phyloP scores from a whole-genome alignment of 2,113 vertebrate genomes.

The Heloderma charlesbogerti region DNA sequence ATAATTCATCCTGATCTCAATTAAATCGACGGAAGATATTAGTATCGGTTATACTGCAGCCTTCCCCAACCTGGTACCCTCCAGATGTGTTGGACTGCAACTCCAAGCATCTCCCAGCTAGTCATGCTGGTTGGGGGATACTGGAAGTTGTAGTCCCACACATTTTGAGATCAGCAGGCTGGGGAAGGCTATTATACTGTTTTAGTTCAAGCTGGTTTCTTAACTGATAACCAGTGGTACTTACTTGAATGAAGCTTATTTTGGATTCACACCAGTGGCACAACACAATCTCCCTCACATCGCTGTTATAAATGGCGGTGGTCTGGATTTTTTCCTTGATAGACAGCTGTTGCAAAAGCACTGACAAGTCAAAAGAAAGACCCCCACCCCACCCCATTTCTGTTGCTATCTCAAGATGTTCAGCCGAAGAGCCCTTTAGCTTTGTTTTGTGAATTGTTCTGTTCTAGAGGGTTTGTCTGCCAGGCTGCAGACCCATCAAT shows the following conservation, averaged over 20 bases:
- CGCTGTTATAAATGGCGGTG: background rate
- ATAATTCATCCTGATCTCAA: background rate
- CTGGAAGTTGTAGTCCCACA: too few species aligned
- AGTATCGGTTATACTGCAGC: background rate
- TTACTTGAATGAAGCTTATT: background rate
- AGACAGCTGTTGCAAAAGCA: conserved; percentile 36
- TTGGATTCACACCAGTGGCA: background rate
- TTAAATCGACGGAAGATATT: background rate
- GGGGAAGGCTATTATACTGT: background rate
- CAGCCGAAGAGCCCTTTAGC: conserved; percentile 56
- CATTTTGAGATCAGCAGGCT: too few species aligned
- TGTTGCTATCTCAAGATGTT: conserved; percentile 73
- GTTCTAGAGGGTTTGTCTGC: conserved; percentile 76
- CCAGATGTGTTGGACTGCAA: too few species aligned
- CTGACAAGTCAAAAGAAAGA: conserved; percentile 20
- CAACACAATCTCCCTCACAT: conserved; percentile 15
- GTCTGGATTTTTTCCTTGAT: conserved; percentile 16
- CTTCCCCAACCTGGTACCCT: too few species aligned
- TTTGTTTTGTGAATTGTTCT: conserved; percentile 77
- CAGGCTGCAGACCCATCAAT: conserved; percentile 80
- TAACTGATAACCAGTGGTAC: background rate
- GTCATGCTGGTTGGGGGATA: too few species aligned
- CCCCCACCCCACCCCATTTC: conserved; percentile 35
- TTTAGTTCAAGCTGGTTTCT: background rate
- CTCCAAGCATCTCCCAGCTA: too few species aligned